Base-by-base conservation (phyloP, 2,113 vertebrate species). In the Papio anubis region DNA sequence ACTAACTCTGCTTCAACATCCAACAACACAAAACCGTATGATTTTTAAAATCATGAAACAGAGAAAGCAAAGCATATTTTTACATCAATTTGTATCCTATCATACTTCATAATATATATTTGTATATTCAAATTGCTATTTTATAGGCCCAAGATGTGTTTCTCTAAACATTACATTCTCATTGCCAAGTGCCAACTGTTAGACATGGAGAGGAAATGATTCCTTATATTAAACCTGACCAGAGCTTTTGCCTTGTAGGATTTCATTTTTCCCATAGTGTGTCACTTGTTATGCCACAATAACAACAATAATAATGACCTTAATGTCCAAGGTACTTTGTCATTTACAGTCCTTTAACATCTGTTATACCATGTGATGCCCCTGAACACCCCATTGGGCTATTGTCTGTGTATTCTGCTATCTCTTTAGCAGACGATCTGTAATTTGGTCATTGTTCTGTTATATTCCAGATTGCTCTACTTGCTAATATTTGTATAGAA, bases 101-200 rank as follows among this genome's bases (percentile, higher is more conserved):
- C 97, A 97, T 79, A 94, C 98, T 98, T 98, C 98, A 97, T 98
- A 98, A 93, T 99, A 98, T 99, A 98, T 98, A 98, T 99, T 98
- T 98, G 96, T 99, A 98, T 97, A 98, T 98, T 98, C 93, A 98
- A 96, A 98, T 98, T 96, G 98, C 95, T 99, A 98, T 98, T 98
- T 98, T 98, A 43, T 99, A 98, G 92, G 88, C 97, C 97, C 55
- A 43, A 97, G 90, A 96, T 94, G 79, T 95, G 80, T 98, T 91
- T 96, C 80, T 96, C 85, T 86, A 59, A 73, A 95, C 25, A 84
- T 88, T 38, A 30, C 76, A 78, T 97, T 76, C 82, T 75, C 90
- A 93, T 76, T 93, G 94, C 81, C 59, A 97, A 97, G 93, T 98
- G 94, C 93, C 96, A 88, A 57, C 95, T 70, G 66, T 89, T 90